Conservation (phyloP, 1,140 invertebrate species). For the Apis cerana region DNA sequence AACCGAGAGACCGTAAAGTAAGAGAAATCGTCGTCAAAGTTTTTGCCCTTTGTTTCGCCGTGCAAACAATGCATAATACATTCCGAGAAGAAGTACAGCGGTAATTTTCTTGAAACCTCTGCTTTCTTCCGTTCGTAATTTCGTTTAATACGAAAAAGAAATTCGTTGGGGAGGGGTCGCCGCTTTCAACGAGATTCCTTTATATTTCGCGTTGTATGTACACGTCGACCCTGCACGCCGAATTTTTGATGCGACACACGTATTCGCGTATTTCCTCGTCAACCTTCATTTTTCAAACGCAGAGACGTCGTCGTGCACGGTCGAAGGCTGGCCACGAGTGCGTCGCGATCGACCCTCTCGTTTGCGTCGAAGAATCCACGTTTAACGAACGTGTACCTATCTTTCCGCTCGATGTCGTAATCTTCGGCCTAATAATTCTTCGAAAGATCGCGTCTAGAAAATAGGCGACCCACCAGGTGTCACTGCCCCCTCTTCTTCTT, state of each 20-base stretch:
- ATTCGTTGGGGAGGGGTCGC: not conserved
- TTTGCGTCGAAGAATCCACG: slow-evolving; percentile 12
- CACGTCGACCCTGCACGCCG: too few relatives aligned
- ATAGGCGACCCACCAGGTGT: not conserved
- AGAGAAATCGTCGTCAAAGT: not conserved
- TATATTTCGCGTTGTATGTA: not conserved
- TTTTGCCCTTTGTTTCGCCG: not conserved
- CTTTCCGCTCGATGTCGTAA: slow-evolving; percentile 31
- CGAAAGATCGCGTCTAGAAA: not conserved
- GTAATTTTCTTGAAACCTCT: not conserved
- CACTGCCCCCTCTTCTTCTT: not conserved
- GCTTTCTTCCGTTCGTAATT: not conserved
- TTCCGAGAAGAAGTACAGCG: not conserved
- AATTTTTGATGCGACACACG: not conserved
- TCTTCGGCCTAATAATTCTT: slow-evolving; percentile 32
- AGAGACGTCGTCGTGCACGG: not conserved
- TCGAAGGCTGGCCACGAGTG: not conserved
- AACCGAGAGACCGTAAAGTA: not conserved
- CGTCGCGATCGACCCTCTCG: not conserved
- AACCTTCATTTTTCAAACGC: not conserved
- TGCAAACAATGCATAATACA: not conserved
- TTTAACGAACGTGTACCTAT: slow-evolving; percentile 32
- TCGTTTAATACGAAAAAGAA: not conserved
- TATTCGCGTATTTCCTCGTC: not conserved
- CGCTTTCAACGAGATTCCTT: not conserved